Base-by-base conservation (phyloP, 92 coral and sea anemone species). In the Meandrina meandrites region DNA sequence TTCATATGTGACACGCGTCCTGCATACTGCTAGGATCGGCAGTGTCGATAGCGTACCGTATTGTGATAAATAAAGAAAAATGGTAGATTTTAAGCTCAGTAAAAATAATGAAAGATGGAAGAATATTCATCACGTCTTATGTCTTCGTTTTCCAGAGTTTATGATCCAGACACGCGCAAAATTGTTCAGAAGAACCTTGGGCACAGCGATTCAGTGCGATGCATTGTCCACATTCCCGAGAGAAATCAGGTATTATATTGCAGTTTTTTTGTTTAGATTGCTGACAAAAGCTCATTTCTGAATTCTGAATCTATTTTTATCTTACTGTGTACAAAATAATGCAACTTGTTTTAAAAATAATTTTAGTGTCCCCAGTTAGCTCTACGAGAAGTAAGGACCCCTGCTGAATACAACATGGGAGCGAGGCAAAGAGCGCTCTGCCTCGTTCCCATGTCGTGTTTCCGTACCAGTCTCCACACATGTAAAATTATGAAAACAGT, bases 151-250 rank as follows among this genome's bases (percentile, higher is more conserved):
- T 35, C 28, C 85, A 97, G 99, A 82, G 97, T 97, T 53, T 95
- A 97, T 85, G 99, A 97, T 83, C 96, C 98, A 58, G 96, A 95
- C 81, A 88, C 90, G 28, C 91, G 94, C 48, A 95, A 97, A 75
- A 95, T 97, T 81, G 98, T 97, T 32, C 99, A 97, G 90, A 97
- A 95, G 88, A 97, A 97, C 74, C 96, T 97, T 17, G 98, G 99
- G 7, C 99, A 97, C 81, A 97, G 90, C 24, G 99, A 97, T 79
- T 93, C 93, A n/a, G 99, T 97, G 31, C 94, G 99, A 6, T 87
- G 98, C 73, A 84, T 97, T 27, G 91, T 95, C 48, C 99, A 97
- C 88, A 90, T 97, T 54, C 99, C 99, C 14, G 99, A 97, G 82
- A 90, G 98, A 84, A 89, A 91, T 35, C 99, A 97, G 95, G 99